These are phyloP conservation scores for Trissolcus basalis DNA, from an alignment of 1,140 invertebrate genomes.

Conservation along the genomic window DNA sequence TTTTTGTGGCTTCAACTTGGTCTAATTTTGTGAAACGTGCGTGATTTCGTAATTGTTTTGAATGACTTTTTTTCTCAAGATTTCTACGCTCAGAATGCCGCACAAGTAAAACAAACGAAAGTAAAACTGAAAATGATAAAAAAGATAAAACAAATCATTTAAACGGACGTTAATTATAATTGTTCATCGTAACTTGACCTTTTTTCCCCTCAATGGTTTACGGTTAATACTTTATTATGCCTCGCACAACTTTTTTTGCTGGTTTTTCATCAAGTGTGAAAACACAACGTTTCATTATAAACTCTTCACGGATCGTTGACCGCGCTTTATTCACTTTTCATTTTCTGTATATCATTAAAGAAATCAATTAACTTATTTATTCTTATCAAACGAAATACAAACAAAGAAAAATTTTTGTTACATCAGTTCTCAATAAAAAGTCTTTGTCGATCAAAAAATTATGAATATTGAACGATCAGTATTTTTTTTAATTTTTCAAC, in stretches of 20 bases:
- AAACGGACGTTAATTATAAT: background rate
- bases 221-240: background rate
- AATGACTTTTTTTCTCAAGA: background rate
- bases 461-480: too few species aligned
- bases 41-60: background rate
- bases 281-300: conserved; percentile 13
- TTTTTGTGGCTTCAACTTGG: too few species aligned
- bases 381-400: too few species aligned
- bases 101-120: background rate
- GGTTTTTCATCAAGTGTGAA: conserved; percentile 26
- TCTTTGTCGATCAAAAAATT: too few species aligned
- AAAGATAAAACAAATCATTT: conserved; percentile 1
- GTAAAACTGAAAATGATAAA: background rate
- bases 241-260: background rate
- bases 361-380: too few species aligned
- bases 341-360: conserved; percentile 13
- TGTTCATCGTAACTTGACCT: background rate
- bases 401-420: too few species aligned
- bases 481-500: too few species aligned
- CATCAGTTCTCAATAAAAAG: too few species aligned
- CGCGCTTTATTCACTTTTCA: conserved; percentile 27
- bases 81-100: background rate
- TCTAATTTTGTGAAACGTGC: background rate
- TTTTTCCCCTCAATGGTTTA: conserved; percentile 8
- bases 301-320: conserved; percentile 31